Evolutionary conservation across 2,113 vertebrate genomes (phyloP).

Genomic region (Fukomys damarensis): DNA sequence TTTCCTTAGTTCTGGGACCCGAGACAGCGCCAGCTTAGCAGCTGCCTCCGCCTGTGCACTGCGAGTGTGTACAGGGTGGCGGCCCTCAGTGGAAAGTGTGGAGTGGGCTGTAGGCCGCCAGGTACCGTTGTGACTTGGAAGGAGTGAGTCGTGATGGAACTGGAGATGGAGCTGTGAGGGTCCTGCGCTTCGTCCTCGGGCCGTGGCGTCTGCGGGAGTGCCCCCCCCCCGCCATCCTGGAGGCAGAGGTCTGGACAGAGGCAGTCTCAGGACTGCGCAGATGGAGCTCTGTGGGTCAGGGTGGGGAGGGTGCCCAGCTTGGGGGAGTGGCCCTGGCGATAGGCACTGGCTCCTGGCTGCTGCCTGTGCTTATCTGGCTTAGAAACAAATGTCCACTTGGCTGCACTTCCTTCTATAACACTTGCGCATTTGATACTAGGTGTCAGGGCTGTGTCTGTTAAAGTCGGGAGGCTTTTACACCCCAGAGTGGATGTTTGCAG

Average conservation of each 20-base stretch:
- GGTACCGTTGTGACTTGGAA: neutral
- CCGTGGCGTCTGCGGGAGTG: neutral
- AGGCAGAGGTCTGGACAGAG: neutral
- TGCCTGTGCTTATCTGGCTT: neutral
- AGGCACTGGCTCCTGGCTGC: neutral
- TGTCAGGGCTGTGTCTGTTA: neutral
- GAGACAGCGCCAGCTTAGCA: neutral
- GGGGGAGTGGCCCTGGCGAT: neutral
- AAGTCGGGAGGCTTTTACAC: neutral
- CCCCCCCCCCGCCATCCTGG: neutral
- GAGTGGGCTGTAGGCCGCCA: no score
- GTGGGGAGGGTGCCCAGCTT: neutral
- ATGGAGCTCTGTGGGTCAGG: neutral
- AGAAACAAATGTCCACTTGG: constrained; percentile 40
- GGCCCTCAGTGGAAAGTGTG: neutral
- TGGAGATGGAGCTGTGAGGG: neutral
- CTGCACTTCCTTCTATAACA: neutral
- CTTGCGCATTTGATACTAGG: neutral
- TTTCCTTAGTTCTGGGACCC: neutral
- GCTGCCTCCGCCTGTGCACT: neutral
- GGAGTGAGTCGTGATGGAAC: neutral
- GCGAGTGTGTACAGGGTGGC: rapidly evolving
- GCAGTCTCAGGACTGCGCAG: neutral
- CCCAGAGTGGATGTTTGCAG: neutral
- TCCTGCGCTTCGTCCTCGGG: neutral